A percentile compares a stretch with the other conserved stretches of the same genome.
phyloP scores from a whole-genome alignment of 2,113 vertebrate genomes.

The Recurvirostra avosetta region DNA sequence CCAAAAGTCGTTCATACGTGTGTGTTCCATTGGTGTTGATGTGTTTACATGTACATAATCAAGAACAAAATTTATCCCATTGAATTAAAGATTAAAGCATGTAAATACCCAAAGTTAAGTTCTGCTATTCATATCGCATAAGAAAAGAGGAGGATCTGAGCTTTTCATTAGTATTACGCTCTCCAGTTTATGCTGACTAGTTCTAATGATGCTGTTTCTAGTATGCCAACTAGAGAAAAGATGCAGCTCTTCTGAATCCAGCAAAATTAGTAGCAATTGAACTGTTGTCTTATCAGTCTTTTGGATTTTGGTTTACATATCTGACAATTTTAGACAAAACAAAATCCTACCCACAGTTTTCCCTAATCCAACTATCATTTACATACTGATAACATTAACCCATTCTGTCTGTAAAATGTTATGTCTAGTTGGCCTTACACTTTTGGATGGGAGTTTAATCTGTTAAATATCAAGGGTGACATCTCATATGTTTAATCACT shows the following conservation, averaged over 20 bases:
- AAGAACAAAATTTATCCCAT: background rate
- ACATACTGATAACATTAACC: background rate
- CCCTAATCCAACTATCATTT: background rate
- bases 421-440: background rate
- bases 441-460: background rate
- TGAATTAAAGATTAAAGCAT: background rate
- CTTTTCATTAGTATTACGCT: background rate
- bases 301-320: background rate
- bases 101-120: background rate
- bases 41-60: background rate
- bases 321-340: background rate
- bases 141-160: background rate
- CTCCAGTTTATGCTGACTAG: background rate
- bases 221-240: background rate
- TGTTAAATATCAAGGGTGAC: background rate
- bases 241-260: background rate
- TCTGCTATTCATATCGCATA: background rate
- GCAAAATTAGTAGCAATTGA: background rate
- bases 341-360: background rate
- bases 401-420: background rate
- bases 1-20: background rate
- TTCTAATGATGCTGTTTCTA: background rate
- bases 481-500: background rate
- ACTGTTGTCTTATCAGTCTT: background rate
- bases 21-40: background rate